Base-by-base conservation (phyloP, 37 sponge, comb jelly and placozoan genomes). In the Haliclona indistincta region DNA sequence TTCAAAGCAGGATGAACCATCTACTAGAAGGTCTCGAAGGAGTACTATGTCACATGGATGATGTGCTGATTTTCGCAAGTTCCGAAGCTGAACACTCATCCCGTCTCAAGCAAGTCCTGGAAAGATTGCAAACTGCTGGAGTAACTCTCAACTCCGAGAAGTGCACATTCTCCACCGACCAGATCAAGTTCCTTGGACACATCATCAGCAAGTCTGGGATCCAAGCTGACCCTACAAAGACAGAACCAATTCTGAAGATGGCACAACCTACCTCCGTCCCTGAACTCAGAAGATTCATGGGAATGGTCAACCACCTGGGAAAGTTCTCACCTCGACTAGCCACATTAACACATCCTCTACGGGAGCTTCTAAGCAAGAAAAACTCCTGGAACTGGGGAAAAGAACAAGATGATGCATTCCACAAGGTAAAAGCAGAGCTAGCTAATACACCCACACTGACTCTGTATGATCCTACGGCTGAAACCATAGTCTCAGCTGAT, bases 31-130 rank as follows among this genome's bases (percentile, higher is more conserved):
- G 56, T 28, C 35, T 60, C 10, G 68, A 64, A 7, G 78, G 67
- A 65, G 81, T 71, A 4, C 61, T 81, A 1, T 81, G 82, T 64
- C 36, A 63, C 22, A 67, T 81, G 53, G 82, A 81, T 64, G 74
- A 81, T 44, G 40, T 81, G 3, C 40, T 71, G 1, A 47, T 81
- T 2, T 43, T 38, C 41, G 74, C 74, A 0, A 41, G 1, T 2
- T 62, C 52, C 17, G 49, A 42, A 41, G 40, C 17, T 19, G 84
- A 76, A 25, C 77, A 84, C 60, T 28, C 8, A 22, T 34, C 54
- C 34, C 25, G 70, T 29, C 54, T 84, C 5, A 53, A 69, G 2
- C 1, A n/a, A 20, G 84, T 53, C 42, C 38, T 84, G 39, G 67
- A 76, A 13, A 76, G 39, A 49, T 23, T 66, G 33, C 42, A 79